Evolutionary conservation across 2,888 invertebrate genomes (phyloP).

Genomic region (Gymnosoma rotundatum): DNA sequence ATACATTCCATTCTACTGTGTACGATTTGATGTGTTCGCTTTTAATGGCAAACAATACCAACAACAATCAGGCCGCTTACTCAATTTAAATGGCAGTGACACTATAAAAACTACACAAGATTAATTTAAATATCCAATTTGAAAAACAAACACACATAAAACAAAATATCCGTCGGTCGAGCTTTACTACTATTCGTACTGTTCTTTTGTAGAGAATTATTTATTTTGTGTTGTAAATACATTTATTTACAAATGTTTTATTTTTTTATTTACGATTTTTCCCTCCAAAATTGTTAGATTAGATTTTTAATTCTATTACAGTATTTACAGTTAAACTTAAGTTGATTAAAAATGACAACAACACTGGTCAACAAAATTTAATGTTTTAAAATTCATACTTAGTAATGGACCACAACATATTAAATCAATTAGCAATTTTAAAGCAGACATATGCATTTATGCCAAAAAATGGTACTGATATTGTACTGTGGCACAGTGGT

Average conservation of each 20-base stretch:
- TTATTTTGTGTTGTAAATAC: slow-evolving; percentile 47
- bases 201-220: slow-evolving; percentile 26
- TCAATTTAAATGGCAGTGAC: slow-evolving; percentile 69
- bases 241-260: slow-evolving; percentile 49
- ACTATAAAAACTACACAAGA: slow-evolving; percentile 61
- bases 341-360: slow-evolving; percentile 21
- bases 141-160: background rate
- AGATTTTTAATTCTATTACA: slow-evolving; percentile 53
- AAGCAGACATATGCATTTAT: no score
- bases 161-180: background rate
- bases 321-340: slow-evolving; percentile 8
- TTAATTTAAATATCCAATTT: slow-evolving; percentile 61
- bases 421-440: no score
- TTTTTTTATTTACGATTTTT: slow-evolving; percentile 19
- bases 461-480: no score
- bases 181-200: background rate
- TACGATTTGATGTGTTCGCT: slow-evolving; percentile 2
- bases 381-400: no score
- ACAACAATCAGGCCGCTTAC: slow-evolving; percentile 42
- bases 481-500: no score
- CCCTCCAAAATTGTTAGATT: slow-evolving; percentile 24
- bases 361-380: background rate
- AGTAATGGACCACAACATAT: no score
- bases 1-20: background rate
- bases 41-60: slow-evolving; percentile 10